These are phyloP conservation scores for Melanerpes formicivorus DNA, from an alignment of 2,113 vertebrate species.

Conservation along the genomic window DNA sequence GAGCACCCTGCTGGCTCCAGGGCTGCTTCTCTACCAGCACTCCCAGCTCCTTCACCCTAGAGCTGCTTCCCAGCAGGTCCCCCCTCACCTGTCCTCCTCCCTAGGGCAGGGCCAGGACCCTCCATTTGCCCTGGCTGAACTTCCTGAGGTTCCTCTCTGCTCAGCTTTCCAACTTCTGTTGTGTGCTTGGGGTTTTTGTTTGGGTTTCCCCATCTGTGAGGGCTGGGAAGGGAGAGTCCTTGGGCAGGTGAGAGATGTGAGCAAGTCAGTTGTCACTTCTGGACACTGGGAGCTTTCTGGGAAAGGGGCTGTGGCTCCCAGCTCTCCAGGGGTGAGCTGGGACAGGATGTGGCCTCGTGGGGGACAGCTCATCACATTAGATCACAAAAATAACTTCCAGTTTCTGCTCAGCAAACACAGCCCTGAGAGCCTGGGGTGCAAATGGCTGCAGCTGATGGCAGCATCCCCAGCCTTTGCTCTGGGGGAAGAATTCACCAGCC, in stretches of 20 bases:
- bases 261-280: not conserved
- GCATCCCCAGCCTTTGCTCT: not conserved
- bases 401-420: not conserved
- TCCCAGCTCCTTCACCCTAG: too few relatives aligned
- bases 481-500: not conserved
- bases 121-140: too few relatives aligned
- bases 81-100: too few relatives aligned
- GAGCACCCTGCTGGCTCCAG: too few relatives aligned
- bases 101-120: too few relatives aligned
- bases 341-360: not conserved
- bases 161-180: too few relatives aligned
- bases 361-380: not conserved
- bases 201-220: not conserved
- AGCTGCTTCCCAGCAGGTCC: too few relatives aligned
- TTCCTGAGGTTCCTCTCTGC: too few relatives aligned
- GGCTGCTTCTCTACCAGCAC: too few relatives aligned
- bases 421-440: not conserved
- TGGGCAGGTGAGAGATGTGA: not conserved
- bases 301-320: not conserved
- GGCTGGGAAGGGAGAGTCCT: not conserved
- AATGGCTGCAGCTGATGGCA: not conserved
- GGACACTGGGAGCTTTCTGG: not conserved
- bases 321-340: not conserved
- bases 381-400: constrained; percentile 11
- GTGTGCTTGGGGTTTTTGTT: not conserved